These are phyloP conservation scores for Cebus imitator DNA, from an alignment of 2,113 vertebrate species.

Conservation along the genomic window DNA sequence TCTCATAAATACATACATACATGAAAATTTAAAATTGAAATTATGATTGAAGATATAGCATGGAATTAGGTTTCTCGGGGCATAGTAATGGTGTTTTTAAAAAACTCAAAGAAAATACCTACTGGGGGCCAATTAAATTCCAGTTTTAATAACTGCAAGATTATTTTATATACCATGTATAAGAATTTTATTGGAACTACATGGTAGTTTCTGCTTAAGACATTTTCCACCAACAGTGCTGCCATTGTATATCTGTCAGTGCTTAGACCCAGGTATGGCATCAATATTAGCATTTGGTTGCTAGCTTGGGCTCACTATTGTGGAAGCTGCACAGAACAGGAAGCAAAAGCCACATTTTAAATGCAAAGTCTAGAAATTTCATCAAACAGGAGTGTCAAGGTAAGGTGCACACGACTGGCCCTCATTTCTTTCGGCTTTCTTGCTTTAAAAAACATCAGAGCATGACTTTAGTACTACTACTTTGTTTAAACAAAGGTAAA, in stretches of 20 bases:
- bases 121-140: neutral
- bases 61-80: neutral
- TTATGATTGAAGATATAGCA: slow-evolving; percentile 36
- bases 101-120: neutral
- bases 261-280: neutral
- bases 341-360: slow-evolving; percentile 42
- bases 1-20: too few relatives aligned
- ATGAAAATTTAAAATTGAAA: neutral
- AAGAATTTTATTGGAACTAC: slow-evolving; percentile 38
- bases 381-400: neutral
- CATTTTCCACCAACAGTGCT: neutral
- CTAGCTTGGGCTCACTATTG: neutral
- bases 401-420: neutral
- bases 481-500: slow-evolving; percentile 15
- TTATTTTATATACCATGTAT: slow-evolving; percentile 17
- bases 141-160: slow-evolving; percentile 51
- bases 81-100: neutral
- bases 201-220: neutral
- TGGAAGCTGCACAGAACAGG: neutral
- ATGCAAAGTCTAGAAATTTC: slow-evolving; percentile 24
- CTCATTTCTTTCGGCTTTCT: slow-evolving; percentile 44
- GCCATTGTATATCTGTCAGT: neutral
- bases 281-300: slow-evolving; percentile 21
- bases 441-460: slow-evolving; percentile 44
- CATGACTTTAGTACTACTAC: neutral